Evolutionary conservation across 2,797 vertebrate species (phyloP).

Genomic region (Enteromius afrohamiltoni): DNA sequence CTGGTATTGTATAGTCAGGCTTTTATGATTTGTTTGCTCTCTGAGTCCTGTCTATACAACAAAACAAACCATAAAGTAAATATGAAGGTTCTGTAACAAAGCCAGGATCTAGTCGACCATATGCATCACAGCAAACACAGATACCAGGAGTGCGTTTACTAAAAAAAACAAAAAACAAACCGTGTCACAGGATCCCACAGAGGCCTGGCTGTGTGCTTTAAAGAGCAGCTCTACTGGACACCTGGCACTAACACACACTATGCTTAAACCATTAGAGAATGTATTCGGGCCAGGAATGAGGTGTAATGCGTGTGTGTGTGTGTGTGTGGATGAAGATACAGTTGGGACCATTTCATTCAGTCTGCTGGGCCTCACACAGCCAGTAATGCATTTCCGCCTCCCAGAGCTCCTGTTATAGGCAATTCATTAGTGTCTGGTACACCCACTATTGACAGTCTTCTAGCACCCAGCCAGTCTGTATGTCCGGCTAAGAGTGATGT

Average conservation of each 20-base stretch:
- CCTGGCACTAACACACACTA: conserved; percentile 56
- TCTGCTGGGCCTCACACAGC: conserved; percentile 48
- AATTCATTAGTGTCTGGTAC: conserved; percentile 81
- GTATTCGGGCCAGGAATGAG: conserved; percentile 46
- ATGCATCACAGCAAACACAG: conserved; percentile 34
- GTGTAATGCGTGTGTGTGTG: conserved; percentile 15
- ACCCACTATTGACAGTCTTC: conserved; percentile 77
- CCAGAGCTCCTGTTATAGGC: conserved; percentile 72
- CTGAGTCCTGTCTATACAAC: conserved; percentile 32
- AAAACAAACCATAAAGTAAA: conserved; percentile 52
- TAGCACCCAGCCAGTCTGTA: conserved; percentile 75
- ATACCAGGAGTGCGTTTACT: conserved; percentile 41
- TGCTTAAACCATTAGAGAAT: conserved; percentile 57
- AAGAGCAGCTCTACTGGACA: conserved; percentile 63
- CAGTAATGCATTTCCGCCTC: conserved; percentile 49
- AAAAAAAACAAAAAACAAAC: conserved; percentile 63
- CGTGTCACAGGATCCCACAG: conserved; percentile 74
- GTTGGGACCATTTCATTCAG: conserved; percentile 44
- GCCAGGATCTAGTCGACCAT: conserved; percentile 28
- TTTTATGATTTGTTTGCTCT: conserved; percentile 45
- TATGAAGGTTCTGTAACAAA: conserved; percentile 43
- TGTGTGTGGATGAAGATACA: conserved; percentile 34
- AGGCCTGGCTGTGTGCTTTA: conserved; percentile 70
- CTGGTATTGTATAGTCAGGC: conserved; percentile 34
- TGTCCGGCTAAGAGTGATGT: conserved; percentile 69